A percentile compares a stretch with the other conserved stretches of the same genome.
Conservation (phyloP, 1,140 invertebrate genomes). For the Hydropsyche tenuis region DNA sequence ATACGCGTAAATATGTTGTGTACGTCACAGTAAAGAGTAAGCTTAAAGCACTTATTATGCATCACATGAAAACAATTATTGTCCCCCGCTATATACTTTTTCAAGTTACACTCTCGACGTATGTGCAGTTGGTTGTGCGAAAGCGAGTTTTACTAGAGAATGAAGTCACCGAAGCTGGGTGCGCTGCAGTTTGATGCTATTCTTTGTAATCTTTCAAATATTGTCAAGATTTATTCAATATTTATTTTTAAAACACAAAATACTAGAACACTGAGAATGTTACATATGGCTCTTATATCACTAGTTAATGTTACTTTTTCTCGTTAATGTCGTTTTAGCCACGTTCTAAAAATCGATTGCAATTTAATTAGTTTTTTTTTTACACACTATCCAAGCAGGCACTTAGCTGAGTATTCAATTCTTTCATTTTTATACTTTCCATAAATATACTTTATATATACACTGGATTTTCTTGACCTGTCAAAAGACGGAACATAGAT, state of each 20-base stretch:
- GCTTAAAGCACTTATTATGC: constrained; percentile 27
- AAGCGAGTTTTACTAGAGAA: constrained; percentile 32
- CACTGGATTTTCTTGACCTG: constrained; percentile 98
- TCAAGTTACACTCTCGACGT: constrained; percentile 6
- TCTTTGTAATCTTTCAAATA: constrained; percentile 32
- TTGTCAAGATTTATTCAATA: constrained; percentile 47
- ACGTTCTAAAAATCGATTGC: constrained; percentile 38
- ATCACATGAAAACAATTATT: constrained; percentile 24
- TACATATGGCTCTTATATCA: constrained; percentile 41
- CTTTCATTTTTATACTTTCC: constrained; percentile 9
- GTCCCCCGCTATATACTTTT: not conserved
- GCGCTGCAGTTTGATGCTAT: constrained; percentile 13
- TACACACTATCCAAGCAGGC: constrained; percentile 56
- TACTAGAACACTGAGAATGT: constrained; percentile 48
- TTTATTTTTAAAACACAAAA: constrained; percentile 42
- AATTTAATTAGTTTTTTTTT: constrained; percentile 34
- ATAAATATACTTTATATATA: constrained; percentile 71
- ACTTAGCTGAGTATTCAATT: constrained; percentile 52
- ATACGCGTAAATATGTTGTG: not conserved
- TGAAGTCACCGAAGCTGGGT: constrained; percentile 13
- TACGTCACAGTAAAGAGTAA: constrained; percentile 25
- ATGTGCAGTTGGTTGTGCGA: constrained; percentile 33
- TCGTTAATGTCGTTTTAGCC: constrained; percentile 33
- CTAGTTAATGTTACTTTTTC: constrained; percentile 27
- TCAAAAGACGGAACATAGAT: constrained; percentile 98